These are phyloP conservation scores for Monopis laevigella DNA, from an alignment of 2,888 invertebrate species.

Conservation along the genomic window DNA sequence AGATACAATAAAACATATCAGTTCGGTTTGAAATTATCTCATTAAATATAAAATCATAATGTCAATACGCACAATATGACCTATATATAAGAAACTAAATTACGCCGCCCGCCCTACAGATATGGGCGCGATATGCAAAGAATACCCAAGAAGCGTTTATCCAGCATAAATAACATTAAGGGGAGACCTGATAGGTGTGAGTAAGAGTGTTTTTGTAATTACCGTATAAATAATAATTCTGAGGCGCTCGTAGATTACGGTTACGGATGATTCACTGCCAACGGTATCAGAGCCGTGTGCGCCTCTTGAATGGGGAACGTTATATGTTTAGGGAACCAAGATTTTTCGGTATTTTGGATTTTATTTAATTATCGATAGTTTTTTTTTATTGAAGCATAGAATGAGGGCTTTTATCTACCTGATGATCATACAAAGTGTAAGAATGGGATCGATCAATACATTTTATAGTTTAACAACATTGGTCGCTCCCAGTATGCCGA, in stretches of 20 bases:
- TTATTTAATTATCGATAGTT: background rate
- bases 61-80: too few relatives aligned
- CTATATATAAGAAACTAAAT: slow-evolving; percentile 31
- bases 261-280: slow-evolving; percentile 48
- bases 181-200: slow-evolving; percentile 31
- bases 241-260: slow-evolving; percentile 53
- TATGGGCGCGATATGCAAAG: slow-evolving; percentile 57
- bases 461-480: too few relatives aligned
- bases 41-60: too few relatives aligned
- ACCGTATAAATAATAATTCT: slow-evolving; percentile 66
- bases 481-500: too few relatives aligned
- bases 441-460: too few relatives aligned
- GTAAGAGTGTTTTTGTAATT: slow-evolving; percentile 63
- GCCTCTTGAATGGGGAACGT: slow-evolving; percentile 19
- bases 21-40: too few relatives aligned
- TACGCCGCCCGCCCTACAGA: slow-evolving; percentile 25
- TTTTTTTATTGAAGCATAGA: too few relatives aligned
- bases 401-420: too few relatives aligned
- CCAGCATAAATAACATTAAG: slow-evolving; percentile 62
- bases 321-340: background rate
- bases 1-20: too few relatives aligned
- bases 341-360: background rate
- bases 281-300: slow-evolving; percentile 18
- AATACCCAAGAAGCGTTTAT: slow-evolving; percentile 50
- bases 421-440: too few relatives aligned